Base-by-base conservation (phyloP, 1,140 invertebrate species). In the Elymnias hypermnestra region DNA sequence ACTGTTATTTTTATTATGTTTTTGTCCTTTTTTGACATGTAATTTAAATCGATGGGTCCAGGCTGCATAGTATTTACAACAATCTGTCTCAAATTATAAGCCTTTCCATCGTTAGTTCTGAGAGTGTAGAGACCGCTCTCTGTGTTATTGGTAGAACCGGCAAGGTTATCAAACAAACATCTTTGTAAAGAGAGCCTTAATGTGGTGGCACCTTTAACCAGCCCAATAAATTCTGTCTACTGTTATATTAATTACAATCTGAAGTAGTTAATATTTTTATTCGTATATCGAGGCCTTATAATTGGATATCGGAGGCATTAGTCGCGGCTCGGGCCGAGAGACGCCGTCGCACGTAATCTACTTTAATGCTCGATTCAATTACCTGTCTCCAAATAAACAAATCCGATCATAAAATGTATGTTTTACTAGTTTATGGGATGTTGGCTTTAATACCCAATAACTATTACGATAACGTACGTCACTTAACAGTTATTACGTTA, bases 171-270 rank as follows among this genome's bases (percentile, higher is more conserved):
- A n/a, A n/a, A n/a, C n/a, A n/a, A n/a, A n/a, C n/a, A n/a, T 22
- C 21, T 1, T 1, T 22, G 8, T 2, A 1, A 6, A 8, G 21
- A 0, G 1, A n/a, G 7, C 3, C 5, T 29, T n/a, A 12, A 29
- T 29, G 26, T 29, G 26, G 26, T 1, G n/a, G 6, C 5, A 13
- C 26, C 26, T 6, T 29, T 29, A 13, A 1, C 6, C 8, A 9
- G 6, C 23, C 3, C 8, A 26, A 3, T 1, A 13, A 29, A 29
- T 29, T 10, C 1, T 1, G 3, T 3, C 10, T 41, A 22, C 33
- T 35, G 41, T 41, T 41, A 49, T 49, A 49, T 49, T 49, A 42
- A 49, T 49, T 49, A 41, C 21, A 17, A 23, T 14, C n/a, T 15
- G 40, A 28, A 35, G n/a, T 31, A 31, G 37, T 43, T 13, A 43